Evolutionary conservation across 2,888 invertebrate genomes (phyloP).

Genomic region (Drosophila nr. fundita): DNA sequence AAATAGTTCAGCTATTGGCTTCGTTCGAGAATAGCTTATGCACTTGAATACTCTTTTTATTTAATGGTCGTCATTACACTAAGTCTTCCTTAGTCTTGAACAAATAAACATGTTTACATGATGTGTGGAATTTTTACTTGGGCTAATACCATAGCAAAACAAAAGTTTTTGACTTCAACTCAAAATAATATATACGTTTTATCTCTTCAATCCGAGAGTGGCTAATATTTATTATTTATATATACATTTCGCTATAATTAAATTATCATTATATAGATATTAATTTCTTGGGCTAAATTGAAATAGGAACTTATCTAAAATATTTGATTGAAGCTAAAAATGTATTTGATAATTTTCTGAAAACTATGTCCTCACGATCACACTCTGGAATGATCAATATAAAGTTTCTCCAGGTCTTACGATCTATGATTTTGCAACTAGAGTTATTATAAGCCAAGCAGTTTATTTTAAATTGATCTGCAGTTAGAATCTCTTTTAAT

Average conservation of each 20-base stretch:
- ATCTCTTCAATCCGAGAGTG: no score
- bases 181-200: background rate
- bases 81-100: constrained; percentile 34
- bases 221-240: background rate
- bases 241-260: background rate
- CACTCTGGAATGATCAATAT: background rate
- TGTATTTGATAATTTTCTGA: background rate
- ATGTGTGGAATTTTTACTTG: constrained; percentile 38
- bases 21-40: constrained; percentile 10
- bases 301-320: background rate
- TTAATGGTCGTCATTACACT: constrained; percentile 7
- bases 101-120: constrained; percentile 57
- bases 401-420: background rate
- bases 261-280: background rate
- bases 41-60: constrained; percentile 8
- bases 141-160: background rate
- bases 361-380: background rate
- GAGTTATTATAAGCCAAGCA: no score
- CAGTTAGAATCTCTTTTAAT: background rate
- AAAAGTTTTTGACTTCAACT: background rate
- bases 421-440: no score
- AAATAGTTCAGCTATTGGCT: constrained; percentile 30
- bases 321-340: background rate
- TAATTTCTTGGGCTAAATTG: background rate
- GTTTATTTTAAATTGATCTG: no score